These are phyloP conservation scores for Chlorospingus semifuscus DNA, from an alignment of 2,797 vertebrate species.

Conservation along the genomic window DNA sequence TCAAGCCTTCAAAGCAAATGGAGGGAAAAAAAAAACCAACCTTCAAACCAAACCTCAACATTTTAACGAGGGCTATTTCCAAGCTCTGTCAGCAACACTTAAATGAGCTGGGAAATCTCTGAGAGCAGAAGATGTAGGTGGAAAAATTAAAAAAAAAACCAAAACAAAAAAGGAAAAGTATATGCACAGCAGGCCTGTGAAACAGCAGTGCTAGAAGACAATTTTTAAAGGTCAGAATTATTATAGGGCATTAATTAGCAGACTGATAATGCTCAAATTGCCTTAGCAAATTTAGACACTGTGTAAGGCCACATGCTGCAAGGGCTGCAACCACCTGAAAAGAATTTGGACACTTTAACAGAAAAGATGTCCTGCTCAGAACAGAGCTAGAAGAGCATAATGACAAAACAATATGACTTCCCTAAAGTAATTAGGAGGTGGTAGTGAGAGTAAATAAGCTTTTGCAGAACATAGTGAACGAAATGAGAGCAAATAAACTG, in stretches of 20 bases:
- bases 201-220: slow-evolving; percentile 1
- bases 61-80: not conserved
- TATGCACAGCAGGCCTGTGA: not conserved
- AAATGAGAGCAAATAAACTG: not conserved
- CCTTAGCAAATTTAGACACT: slow-evolving; percentile 5
- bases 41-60: not conserved
- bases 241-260: slow-evolving; percentile 52
- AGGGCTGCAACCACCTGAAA: slow-evolving; percentile 5
- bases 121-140: not conserved
- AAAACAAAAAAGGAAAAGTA: not conserved
- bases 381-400: not conserved
- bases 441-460: not conserved
- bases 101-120: not conserved
- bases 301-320: not conserved
- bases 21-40: not conserved
- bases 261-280: slow-evolving; percentile 17
- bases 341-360: not conserved
- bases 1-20: not conserved
- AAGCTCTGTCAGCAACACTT: not conserved
- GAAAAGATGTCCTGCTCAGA: not conserved
- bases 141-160: not conserved
- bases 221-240: slow-evolving; percentile 57
- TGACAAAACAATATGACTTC: slow-evolving; percentile 10
- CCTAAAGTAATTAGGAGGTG: slow-evolving; percentile 9
- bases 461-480: not conserved